Base-by-base conservation (phyloP, 2,888 invertebrate genomes). In the Tiphia femorata region DNA sequence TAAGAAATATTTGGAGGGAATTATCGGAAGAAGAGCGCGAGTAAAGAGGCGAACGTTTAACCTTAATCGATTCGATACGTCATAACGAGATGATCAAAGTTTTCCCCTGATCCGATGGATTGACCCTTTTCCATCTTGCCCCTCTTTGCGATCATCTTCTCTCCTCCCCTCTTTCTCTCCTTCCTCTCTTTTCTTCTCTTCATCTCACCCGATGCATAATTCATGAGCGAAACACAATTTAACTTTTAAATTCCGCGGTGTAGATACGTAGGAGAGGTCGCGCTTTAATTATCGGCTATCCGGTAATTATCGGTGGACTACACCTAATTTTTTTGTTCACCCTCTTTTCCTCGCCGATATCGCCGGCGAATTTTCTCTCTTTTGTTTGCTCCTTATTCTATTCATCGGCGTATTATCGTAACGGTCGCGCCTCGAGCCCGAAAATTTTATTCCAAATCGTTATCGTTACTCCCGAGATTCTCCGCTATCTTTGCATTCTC, bases 201-300 rank as follows among this genome's bases (percentile, higher is more conserved):
- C 17, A 12, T 19, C 27, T 10, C 25, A n/a, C 10, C 40, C 48
- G 35, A 68, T 75, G 64, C 67, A 73, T 77, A 70, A 77, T 76
- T 70, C 70, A 75, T 72, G 65, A 71, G 55, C 51, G 60, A 70
- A 64, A 66, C 58, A 65, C 69, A 69, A 77, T 77, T 77, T 72
- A 74, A 77, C 75, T 76, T 73, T 69, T 64, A 71, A 72, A 73
- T 74, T 68, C 55, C 57, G 53, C 51, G 53, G 41, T 54, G n/a
- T n/a, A n/a, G n/a, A 63, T 49, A 49, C 33, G 38, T 29, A 50
- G 14, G 29, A 12, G n/a, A 30, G n/a, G 49, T 44, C 52, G 67
- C 58, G 58, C 64, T 65, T 76, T 72, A 73, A 75, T 75, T 74
- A 76, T 76, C 66, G 54, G 42, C 60, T 49, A 67, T 57, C 64